These are phyloP conservation scores for Rhingia rostrata DNA, from an alignment of 2,888 invertebrate species.

Conservation along the genomic window DNA sequence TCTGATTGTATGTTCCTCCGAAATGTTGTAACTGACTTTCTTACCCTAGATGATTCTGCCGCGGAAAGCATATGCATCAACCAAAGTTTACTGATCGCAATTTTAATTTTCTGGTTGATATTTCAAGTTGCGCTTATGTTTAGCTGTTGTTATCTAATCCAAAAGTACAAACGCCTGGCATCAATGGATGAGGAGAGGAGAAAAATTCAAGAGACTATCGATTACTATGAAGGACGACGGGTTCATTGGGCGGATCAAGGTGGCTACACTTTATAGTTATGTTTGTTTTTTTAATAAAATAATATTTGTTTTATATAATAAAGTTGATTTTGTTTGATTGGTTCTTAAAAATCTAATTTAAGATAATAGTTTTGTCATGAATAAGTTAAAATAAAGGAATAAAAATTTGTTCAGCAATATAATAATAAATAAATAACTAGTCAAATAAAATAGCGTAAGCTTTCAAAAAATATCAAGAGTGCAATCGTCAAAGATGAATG, in stretches of 20 bases:
- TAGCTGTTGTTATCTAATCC: slow-evolving; percentile 84
- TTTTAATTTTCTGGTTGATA: slow-evolving; percentile 86
- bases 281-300: slow-evolving; percentile 21
- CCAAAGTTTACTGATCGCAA: slow-evolving; percentile 86
- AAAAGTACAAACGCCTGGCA: slow-evolving; percentile 84
- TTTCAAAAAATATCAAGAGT: no score
- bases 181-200: slow-evolving; percentile 83
- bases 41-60: slow-evolving; percentile 76
- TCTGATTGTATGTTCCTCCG: neutral
- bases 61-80: slow-evolving; percentile 85
- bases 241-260: slow-evolving; percentile 88
- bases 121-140: slow-evolving; percentile 85
- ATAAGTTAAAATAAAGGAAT: neutral
- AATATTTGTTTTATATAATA: neutral
- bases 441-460: slow-evolving; percentile 7
- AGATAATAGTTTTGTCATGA: neutral
- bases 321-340: slow-evolving; percentile 16
- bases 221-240: slow-evolving; percentile 87
- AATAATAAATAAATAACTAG: slow-evolving; percentile 28
- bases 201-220: slow-evolving; percentile 86
- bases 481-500: no score
- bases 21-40: neutral
- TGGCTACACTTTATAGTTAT: slow-evolving; percentile 79
- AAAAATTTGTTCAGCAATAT: neutral
- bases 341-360: slow-evolving; percentile 33